phyloP scores from a whole-genome alignment of 2,888 invertebrate genomes.

The Himalopsyche japonica region DNA sequence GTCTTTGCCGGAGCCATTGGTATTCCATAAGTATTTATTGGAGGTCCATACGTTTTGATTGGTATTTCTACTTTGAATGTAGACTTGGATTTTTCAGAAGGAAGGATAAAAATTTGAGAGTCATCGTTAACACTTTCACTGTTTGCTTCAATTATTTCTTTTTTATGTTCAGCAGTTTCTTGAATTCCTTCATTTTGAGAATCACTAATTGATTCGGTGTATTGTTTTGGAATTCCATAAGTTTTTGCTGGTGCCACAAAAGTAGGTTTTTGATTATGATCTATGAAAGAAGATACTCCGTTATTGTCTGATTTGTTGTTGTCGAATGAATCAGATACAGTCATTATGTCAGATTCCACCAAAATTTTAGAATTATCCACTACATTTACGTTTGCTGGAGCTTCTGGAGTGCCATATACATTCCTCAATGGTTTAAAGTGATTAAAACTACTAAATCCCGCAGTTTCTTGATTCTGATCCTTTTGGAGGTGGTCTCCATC shows the following conservation, averaged over 20 bases:
- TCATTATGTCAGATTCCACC: not conserved
- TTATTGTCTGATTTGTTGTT: not conserved
- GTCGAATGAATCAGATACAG: not conserved
- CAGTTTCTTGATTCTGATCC: not conserved
- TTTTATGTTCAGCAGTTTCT: not conserved
- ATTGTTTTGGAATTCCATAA: not conserved
- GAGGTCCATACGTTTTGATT: not conserved
- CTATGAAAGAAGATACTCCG: not conserved
- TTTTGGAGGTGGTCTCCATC: not conserved
- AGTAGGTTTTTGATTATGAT: not conserved
- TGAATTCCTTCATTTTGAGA: not conserved
- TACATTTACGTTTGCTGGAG: not conserved
- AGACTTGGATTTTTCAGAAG: not conserved
- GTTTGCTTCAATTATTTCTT: not conserved
- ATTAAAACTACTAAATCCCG: not conserved
- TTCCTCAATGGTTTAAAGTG: not conserved
- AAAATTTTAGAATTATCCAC: not conserved
- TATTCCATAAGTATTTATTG: not conserved
- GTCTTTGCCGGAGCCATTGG: no score
- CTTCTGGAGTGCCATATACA: not conserved
- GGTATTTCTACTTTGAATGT: not conserved
- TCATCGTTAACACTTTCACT: not conserved
- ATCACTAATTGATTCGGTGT: not conserved
- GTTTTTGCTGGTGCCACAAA: not conserved
- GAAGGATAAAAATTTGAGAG: not conserved